A percentile compares a stretch with the other conserved stretches of the same genome.
Evolutionary conservation across 2,888 invertebrate species (phyloP).

Genomic region (Lithophane semibrunnea): DNA sequence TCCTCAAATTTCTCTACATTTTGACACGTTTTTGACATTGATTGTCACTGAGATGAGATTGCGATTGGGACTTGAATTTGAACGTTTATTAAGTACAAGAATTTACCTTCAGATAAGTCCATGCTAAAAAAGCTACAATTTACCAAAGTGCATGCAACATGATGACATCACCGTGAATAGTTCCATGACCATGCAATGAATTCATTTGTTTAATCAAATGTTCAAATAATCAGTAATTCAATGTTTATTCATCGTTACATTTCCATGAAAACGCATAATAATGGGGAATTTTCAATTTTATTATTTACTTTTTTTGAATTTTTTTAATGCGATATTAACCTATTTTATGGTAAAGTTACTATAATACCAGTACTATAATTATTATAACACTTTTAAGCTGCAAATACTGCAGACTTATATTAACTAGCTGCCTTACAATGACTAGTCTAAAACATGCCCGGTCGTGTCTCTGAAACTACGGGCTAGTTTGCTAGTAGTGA

Average conservation of each 20-base stretch:
- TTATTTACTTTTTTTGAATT: slow-evolving; percentile 26
- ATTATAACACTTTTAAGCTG: too few relatives aligned
- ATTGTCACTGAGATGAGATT: too few relatives aligned
- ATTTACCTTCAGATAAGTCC: background rate
- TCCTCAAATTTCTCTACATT: too few relatives aligned
- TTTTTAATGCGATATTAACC: background rate
- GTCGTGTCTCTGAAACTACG: too few relatives aligned
- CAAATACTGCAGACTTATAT: too few relatives aligned
- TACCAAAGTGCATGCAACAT: slow-evolving; percentile 58
- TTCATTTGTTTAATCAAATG: slow-evolving; percentile 68
- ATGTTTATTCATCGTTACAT: slow-evolving; percentile 59
- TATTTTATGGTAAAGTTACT: background rate
- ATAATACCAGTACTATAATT: background rate
- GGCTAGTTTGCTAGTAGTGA: background rate
- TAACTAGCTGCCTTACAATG: too few relatives aligned
- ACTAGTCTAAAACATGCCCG: background rate
- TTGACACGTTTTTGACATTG: too few relatives aligned
- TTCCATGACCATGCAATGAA: slow-evolving; percentile 61
- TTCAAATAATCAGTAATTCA: slow-evolving; percentile 58
- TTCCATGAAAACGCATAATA: slow-evolving; percentile 59
- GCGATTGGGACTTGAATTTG: too few relatives aligned
- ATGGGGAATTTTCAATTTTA: slow-evolving; percentile 8
- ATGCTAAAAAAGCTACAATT: slow-evolving; percentile 32
- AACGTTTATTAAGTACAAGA: too few relatives aligned
- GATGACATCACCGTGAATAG: slow-evolving; percentile 69